phyloP scores from a whole-genome alignment of 2,888 invertebrate species.

The Macroteleia sp. region DNA sequence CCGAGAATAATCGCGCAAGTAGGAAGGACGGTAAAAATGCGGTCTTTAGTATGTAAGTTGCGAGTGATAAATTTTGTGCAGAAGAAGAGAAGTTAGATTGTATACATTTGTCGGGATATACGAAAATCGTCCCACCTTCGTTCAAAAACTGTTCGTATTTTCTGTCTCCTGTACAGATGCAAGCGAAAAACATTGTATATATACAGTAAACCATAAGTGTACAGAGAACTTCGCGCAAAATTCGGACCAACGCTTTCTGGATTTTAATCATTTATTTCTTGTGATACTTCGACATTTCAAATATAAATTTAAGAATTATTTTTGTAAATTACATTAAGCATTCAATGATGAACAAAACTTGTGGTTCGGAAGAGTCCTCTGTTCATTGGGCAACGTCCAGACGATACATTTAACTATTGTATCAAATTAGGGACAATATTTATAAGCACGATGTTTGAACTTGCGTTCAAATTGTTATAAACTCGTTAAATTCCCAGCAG shows the following conservation, averaged over 20 bases:
- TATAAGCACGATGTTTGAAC: slow-evolving; percentile 22
- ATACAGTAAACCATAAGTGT: slow-evolving; percentile 22
- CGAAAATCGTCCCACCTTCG: slow-evolving; percentile 8
- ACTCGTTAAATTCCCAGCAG: too few species aligned
- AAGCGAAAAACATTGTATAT: slow-evolving; percentile 25
- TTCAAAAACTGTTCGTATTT: slow-evolving; percentile 26
- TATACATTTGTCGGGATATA: slow-evolving; percentile 14
- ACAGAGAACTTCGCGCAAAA: slow-evolving; percentile 40
- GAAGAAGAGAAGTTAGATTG: slow-evolving; percentile 2
- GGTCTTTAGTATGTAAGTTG: slow-evolving; percentile 24
- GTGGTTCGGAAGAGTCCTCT: slow-evolving; percentile 18
- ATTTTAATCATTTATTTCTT: slow-evolving; percentile 22
- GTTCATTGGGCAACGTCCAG: slow-evolving; percentile 31
- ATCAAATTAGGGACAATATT: slow-evolving; percentile 44
- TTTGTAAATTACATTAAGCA: slow-evolving; percentile 30
- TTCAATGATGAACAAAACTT: background rate
- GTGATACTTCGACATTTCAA: slow-evolving; percentile 27
- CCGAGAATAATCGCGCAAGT: slow-evolving; percentile 32
- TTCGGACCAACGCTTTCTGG: slow-evolving; percentile 32
- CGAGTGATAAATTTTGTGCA: slow-evolving; percentile 4
- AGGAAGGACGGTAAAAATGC: slow-evolving; percentile 45
- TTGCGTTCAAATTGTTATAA: slow-evolving; percentile 13
- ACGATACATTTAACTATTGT: slow-evolving; percentile 25
- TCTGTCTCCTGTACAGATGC: slow-evolving; percentile 31
- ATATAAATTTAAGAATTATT: slow-evolving; percentile 24